Evolutionary conservation across 1,140 invertebrate genomes (phyloP), one percentile per base, ranked within the genome.

Genomic region (Cherax quadricarinatus): DNA sequence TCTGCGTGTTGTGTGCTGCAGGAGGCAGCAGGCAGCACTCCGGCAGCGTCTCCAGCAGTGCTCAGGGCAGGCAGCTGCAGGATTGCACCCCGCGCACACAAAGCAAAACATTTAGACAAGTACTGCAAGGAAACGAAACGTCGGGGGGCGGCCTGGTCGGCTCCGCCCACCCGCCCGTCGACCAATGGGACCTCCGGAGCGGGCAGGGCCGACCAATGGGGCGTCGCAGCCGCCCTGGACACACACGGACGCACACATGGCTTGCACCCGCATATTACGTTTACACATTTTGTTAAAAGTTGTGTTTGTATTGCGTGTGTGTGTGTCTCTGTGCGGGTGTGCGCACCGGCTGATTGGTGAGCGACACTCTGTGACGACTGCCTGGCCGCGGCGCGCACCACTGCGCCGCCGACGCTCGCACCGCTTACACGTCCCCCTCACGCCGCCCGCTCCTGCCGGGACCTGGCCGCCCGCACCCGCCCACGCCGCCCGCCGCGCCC

Each of bases 271-370:
- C 91, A 94, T 92, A 94, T 94, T 94, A 94, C 93, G 92, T 94
- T 94, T 94, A 94, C 93, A 94, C 92, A 94, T 94, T 94, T 94
- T 94, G 92, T 93, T 94, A 94, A 94, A 94, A 94, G 92, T 94
- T 94, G 93, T 92, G 91, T 94, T 94, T 94, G 93, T 92, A 94
- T 94, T 94, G 93, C 93, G 93, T 94, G 93, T 94, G 93, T 92
- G 92, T 93, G 88, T 94, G 93, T 94, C 92, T 94, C 88, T 93
- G 92, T 93, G 92, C 90, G 93, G 86, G 92, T 92, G 93, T 93
- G 93, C 87, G 92, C 92, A 86, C 86, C 85, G 89, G 90, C 92
- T 91, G 92, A 79, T 89, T 88, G 93, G 86, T 83, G 93, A 83
- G 85, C 89, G 86, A 93, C 92, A 89, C 86, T 88, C 80, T 60